Base-by-base conservation (phyloP, 64 coral and sea anemone genomes). In the Montipora sp. region DNA sequence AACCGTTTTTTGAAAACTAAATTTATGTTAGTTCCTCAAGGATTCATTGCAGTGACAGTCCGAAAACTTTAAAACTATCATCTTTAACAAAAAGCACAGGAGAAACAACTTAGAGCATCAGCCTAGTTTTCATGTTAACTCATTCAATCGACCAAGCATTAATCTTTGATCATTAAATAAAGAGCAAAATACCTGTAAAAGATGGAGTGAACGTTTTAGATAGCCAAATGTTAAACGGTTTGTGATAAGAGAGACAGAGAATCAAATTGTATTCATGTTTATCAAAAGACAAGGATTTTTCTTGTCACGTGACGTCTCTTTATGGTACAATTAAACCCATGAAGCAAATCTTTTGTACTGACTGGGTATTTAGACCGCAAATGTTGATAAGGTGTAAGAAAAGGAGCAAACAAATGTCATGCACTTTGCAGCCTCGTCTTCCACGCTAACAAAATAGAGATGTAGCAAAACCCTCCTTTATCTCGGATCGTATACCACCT, bases 401-500 rank as follows among this genome's bases (percentile, higher is more conserved):
- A 69, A 69, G 66, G 66, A 69, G 66, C 20, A 69, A 69, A 69
- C 66, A 69, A 69, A 69, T 69, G 66, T 27, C 27, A 27, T 27
- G 27, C 27, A 27, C 27, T 27, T 27, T 27, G 27, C 27, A 27
- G 27, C 27, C 27, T 27, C 27, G 1, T 27, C 27, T 27, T 27
- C 27, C 27, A 27, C 27, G 27, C 27, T 27, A 27, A 27, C 20
- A 13, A 69, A 27, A 27, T 27, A 27, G 27, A 27, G 27, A 74
- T 23, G 71, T 5, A 74, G 2, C 71, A 21, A 74, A 19, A 44
- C 13, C 13, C n/a, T 7, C 8, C 8, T 21, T 8, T 19, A 7
- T 74, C 6, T 74, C 71, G 2, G 71, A 74, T 74, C 71, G 71
- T 74, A 74, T 74, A 22, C 18, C 71, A 74, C 71, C 27, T 84